Base-by-base conservation (phyloP, 2,888 invertebrate genomes). In the Drosophila monieri region DNA sequence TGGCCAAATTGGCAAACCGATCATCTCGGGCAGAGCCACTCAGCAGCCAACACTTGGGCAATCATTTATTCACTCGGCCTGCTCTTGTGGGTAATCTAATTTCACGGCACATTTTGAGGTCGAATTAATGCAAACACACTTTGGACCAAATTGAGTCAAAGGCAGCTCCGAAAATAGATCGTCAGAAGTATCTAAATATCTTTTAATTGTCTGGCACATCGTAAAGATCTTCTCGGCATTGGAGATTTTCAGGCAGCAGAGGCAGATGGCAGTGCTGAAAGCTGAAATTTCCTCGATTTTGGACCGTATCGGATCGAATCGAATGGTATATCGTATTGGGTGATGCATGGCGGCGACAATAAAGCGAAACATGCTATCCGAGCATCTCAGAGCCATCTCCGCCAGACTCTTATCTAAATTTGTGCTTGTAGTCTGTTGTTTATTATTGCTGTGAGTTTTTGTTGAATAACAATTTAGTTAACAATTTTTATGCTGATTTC, bases 341-440 rank as follows among this genome's bases (percentile, higher is more conserved):
- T 78, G 77, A 76, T 76, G 60, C 85, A 72, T 66, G 62, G 73
- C 81, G 79, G 87, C 70, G 83, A 81, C 87, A 87, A 81, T 69
- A 87, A 87, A 81, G 77, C 55, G 62, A 66, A 62, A 51, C 76
- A 76, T 72, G 52, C 49, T 44, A 32, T 25, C 39, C 27, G n/a
- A n/a, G 51, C 57, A 49, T 41, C 47, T 41, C 10, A 6, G 9
- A 27, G 15, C 23, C 47, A 49, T 51, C 54, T 55, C 46, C 54
- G 12, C 23, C 2, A 15, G 48, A 30, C 41, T 23, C 30, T 39
- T 79, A 83, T 79, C 74, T 68, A 47, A 65, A 72, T 62, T 62
- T 71, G 67, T 57, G 35, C 43, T 43, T 70, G 59, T 66, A 23
- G 49, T 25, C 51, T 56, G 30, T 62, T 80, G 71, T 84, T 84